Conservation (phyloP, 1,140 invertebrate species). For the Cryptotermes secundus region DNA sequence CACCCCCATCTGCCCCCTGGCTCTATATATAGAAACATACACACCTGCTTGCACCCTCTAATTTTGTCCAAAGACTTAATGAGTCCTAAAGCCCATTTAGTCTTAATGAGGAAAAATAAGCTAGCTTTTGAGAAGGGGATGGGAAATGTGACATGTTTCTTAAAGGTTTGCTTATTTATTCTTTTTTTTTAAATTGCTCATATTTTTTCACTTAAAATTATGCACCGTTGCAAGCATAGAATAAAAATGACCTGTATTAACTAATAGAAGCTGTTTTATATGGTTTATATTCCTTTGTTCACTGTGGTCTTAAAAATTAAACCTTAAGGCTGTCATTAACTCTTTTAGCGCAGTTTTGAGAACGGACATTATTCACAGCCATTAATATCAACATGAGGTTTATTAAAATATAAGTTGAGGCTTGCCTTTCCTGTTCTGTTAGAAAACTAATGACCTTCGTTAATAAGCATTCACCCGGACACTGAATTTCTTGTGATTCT, state of each 20-base stretch:
- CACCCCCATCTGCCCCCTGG: slow-evolving; percentile 10
- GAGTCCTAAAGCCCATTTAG: slow-evolving; percentile 11
- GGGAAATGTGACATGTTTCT: slow-evolving; percentile 10
- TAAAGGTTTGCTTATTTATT: slow-evolving; percentile 5
- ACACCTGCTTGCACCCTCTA: slow-evolving; percentile 13
- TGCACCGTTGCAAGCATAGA: background rate
- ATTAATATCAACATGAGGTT: background rate
- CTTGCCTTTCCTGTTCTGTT: background rate
- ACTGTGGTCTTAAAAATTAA: background rate
- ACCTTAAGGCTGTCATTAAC: background rate
- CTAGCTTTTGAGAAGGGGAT: background rate
- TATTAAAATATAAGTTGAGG: background rate
- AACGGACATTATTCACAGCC: background rate
- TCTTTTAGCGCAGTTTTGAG: background rate
- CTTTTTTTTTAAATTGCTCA: slow-evolving; percentile 3
- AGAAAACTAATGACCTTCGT: background rate
- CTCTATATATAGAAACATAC: background rate
- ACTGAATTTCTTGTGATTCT: background rate
- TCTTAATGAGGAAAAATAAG: slow-evolving; percentile 18
- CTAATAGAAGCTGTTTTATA: background rate
- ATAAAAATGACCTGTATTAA: slow-evolving; percentile 15
- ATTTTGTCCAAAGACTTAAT: slow-evolving; percentile 19
- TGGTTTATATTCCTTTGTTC: background rate
- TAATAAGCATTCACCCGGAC: background rate
- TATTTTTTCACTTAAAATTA: slow-evolving; percentile 21